Evolutionary conservation across 2,113 vertebrate species (phyloP).

Genomic region (Phyllopteryx taeniolatus): DNA sequence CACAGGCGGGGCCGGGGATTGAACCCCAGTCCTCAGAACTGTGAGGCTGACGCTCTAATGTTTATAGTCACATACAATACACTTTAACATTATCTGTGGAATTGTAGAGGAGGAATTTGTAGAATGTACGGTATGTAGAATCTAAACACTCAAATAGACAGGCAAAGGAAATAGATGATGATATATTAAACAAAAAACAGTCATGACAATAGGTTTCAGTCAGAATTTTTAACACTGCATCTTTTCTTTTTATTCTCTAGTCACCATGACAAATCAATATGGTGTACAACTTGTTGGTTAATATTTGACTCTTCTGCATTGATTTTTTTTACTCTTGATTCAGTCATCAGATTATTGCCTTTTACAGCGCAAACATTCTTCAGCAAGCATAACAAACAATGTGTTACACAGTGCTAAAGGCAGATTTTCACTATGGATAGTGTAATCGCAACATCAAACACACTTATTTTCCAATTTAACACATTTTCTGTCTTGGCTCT

Average conservation of each 20-base stretch:
- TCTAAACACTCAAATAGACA: background rate
- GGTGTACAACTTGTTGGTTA: constrained; percentile 46
- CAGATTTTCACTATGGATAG: background rate
- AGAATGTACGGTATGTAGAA: too few species aligned
- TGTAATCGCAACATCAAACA: background rate
- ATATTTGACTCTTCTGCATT: constrained; percentile 40
- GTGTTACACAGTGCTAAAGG: constrained; percentile 10
- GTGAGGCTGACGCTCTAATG: too few species aligned
- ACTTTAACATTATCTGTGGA: too few species aligned
- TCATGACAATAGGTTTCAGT: background rate
- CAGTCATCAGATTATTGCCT: constrained; percentile 23
- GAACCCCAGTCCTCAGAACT: too few species aligned
- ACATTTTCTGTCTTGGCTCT: too few species aligned
- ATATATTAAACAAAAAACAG: background rate
- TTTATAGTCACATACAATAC: too few species aligned
- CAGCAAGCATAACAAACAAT: background rate
- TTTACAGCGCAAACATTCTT: constrained; percentile 17
- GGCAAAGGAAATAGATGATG: background rate
- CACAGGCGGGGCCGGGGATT: too few species aligned
- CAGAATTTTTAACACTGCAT: background rate
- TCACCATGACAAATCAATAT: constrained; percentile 4
- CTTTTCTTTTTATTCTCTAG: constrained; percentile 16
- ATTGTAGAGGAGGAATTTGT: too few species aligned
- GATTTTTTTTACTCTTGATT: constrained; percentile 24
- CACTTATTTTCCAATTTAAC: too few species aligned